Base-by-base conservation (phyloP, 2,888 invertebrate species). In the Drosophila subquinaria region DNA sequence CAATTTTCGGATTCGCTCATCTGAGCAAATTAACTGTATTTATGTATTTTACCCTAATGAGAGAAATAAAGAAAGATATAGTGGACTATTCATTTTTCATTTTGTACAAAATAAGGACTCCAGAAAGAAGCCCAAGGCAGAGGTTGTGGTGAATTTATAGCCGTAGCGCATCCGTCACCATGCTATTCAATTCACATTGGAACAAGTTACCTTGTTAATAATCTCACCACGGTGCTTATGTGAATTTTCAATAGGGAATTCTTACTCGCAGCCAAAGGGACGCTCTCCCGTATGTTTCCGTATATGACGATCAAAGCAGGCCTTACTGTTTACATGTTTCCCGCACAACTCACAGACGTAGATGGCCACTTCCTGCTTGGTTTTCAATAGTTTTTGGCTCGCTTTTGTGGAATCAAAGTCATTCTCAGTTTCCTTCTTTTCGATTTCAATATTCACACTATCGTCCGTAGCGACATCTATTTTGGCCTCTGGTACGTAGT, bases 201-300 rank as follows among this genome's bases (percentile, higher is more conserved):
- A 35, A 35, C 11, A 35, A 13, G 2, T n/a, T 38, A n/a, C n/a
- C n/a, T n/a, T n/a, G 38, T 6, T 36, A 5, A 13, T 13, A 36
- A 13, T 36, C 13, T 36, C 11, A 4, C n/a, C n/a, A n/a, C n/a
- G n/a, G n/a, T n/a, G n/a, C n/a, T 5, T 6, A n/a, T 30, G 30
- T 45, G 48, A 27, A 48, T 50, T 56, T 40, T 36, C 33, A 3
- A 17, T 27, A 45, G 17, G 4, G 1, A 27, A 48, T 43, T 43
- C 83, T 80, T 66, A 83, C 82, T 70, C 48, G 84, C 82, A 83
- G 17, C 40, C 60, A 56, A 79, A 89, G 6, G 90, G 90, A 36
- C 90, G 90, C 38, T 91, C 88, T 6, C 90, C 92, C 8, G 87
- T 82, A 69, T 91, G 92, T 36, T 89, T 81, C 23, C 84, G 73